Percentiles rank a stretch among this genome's conserved stretches.
These are phyloP conservation scores for Antitype chi DNA, from an alignment of 2,888 invertebrate genomes.

Conservation along the genomic window DNA sequence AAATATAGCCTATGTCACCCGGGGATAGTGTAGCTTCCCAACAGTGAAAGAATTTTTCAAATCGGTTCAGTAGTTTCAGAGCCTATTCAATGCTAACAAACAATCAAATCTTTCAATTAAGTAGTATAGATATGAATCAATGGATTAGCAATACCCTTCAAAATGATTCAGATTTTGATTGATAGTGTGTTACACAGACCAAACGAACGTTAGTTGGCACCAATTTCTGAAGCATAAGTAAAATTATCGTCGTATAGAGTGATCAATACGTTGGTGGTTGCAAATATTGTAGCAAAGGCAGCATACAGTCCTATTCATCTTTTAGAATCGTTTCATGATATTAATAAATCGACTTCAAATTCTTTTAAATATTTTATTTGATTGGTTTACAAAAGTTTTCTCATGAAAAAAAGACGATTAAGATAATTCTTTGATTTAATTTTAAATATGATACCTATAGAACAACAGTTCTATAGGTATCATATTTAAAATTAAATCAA, in stretches of 20 bases:
- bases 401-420: neutral
- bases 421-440: too few relatives aligned
- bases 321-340: neutral
- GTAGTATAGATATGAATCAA: too few relatives aligned
- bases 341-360: neutral
- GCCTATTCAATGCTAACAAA: too few relatives aligned
- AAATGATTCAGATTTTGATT: too few relatives aligned
- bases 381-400: too few relatives aligned
- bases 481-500: conserved; percentile 10
- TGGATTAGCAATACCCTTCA: too few relatives aligned
- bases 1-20: too few relatives aligned
- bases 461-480: neutral
- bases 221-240: neutral
- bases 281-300: neutral
- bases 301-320: neutral
- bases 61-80: too few relatives aligned
- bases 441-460: too few relatives aligned
- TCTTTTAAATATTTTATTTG: neutral
- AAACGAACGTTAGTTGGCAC: neutral
- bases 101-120: too few relatives aligned
- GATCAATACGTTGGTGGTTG: neutral
- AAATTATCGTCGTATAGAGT: neutral
- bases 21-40: too few relatives aligned
- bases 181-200: neutral
- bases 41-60: too few relatives aligned